These are phyloP conservation scores for Stomatorhinus ivindoensis DNA, from an alignment of 2,113 vertebrate genomes.

Conservation along the genomic window DNA sequence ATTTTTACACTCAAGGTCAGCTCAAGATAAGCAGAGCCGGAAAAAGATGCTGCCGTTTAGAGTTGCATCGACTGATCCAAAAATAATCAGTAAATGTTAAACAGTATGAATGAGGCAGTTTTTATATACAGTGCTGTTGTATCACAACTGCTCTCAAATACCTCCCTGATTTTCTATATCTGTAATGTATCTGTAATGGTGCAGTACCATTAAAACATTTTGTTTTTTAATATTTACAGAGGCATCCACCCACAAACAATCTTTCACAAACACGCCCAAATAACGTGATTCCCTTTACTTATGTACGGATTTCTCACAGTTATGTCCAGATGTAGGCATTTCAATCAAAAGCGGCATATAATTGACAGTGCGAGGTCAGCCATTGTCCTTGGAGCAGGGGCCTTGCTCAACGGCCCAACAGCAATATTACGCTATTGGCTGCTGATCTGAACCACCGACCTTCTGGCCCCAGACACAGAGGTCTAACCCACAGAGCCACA, in stretches of 20 bases:
- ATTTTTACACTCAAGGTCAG: constrained; percentile 3
- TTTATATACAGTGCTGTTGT: neutral
- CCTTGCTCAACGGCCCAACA: neutral
- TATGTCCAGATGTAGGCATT: neutral
- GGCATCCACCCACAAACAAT: neutral
- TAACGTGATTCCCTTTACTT: neutral
- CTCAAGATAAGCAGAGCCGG: neutral
- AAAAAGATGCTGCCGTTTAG: neutral
- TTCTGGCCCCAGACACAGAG: neutral
- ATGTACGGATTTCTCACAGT: neutral
- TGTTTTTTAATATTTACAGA: neutral
- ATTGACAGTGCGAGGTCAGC: neutral
- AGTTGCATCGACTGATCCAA: neutral
- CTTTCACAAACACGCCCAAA: neutral
- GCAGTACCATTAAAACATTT: neutral
- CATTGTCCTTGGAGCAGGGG: neutral
- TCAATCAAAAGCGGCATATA: neutral
- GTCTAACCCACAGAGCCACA: neutral
- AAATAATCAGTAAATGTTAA: constrained; percentile 12
- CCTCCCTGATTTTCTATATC: neutral
- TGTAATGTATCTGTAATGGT: neutral
- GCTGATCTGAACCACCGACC: neutral
- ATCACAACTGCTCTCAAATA: neutral
- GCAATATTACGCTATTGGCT: neutral
- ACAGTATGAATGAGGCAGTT: neutral